Evolutionary conservation across 53 echinoderm and acorn worm genomes (phyloP).

Genomic region (Holothuria scabra): DNA sequence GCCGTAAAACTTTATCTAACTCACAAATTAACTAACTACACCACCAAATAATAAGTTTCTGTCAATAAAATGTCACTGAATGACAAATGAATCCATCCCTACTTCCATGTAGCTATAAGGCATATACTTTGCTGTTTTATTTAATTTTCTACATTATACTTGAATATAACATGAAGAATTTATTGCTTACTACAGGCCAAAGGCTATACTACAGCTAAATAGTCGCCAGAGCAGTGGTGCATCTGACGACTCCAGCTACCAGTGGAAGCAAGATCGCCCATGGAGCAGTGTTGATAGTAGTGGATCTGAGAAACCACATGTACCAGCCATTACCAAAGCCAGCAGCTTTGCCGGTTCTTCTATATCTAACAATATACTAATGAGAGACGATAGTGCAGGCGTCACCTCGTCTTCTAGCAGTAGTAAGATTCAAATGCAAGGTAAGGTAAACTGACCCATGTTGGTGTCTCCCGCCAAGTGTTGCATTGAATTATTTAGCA

Average conservation of each 20-base stretch:
- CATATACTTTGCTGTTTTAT: too few species aligned
- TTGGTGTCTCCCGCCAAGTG: too few species aligned
- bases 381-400: constrained; percentile 91
- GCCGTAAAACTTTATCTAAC: too few species aligned
- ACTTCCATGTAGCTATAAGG: too few species aligned
- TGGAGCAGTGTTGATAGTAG: constrained; percentile 99
- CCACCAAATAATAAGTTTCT: too few species aligned
- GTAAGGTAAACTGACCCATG: not conserved
- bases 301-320: constrained; percentile 87
- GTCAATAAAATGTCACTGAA: too few species aligned
- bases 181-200: constrained; percentile 35
- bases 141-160: too few species aligned
- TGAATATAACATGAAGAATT: too few species aligned
- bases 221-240: constrained; percentile 95
- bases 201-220: constrained; percentile 66
- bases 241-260: constrained; percentile 81
- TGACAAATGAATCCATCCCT: too few species aligned
- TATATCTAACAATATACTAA: constrained; percentile 76
- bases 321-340: constrained; percentile 93
- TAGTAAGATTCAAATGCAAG: constrained; percentile 65
- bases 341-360: constrained; percentile 92
- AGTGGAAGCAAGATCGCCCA: constrained; percentile 92
- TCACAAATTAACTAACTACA: too few species aligned
- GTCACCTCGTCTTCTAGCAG: constrained; percentile 62
- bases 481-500: too few species aligned